Evolutionary conservation across 1,140 invertebrate species (phyloP).

Genomic region (Cotesia chilonis): DNA sequence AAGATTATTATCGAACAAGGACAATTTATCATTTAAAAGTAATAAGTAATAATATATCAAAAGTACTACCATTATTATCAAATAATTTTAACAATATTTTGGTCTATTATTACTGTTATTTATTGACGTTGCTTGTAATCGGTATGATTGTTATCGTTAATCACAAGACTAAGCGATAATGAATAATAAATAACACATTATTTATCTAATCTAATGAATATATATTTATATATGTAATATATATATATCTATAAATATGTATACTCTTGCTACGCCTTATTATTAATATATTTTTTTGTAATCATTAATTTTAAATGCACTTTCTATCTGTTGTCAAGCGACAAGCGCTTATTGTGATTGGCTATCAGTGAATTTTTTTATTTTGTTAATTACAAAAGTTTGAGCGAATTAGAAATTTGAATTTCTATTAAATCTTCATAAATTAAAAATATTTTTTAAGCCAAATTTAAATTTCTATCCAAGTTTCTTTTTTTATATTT

Average conservation of each 20-base stretch:
- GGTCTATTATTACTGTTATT: slow-evolving; percentile 7
- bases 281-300: slow-evolving; percentile 14
- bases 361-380: not conserved
- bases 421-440: no score
- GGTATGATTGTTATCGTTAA: slow-evolving; percentile 33
- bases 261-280: not conserved
- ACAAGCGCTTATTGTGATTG: slow-evolving; percentile 14
- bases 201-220: not conserved
- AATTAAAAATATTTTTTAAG: no score
- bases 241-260: slow-evolving; percentile 13
- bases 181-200: slow-evolving; percentile 16
- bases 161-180: slow-evolving; percentile 32
- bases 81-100: slow-evolving; percentile 10
- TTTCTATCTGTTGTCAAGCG: slow-evolving; percentile 19
- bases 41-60: slow-evolving; percentile 15
- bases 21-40: slow-evolving; percentile 2
- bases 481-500: no score
- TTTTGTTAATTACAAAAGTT: no score
- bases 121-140: slow-evolving; percentile 24
- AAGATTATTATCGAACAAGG: slow-evolving; percentile 1
- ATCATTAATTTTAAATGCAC: slow-evolving; percentile 4
- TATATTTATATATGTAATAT: slow-evolving; percentile 25
- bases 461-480: no score
- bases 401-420: no score
- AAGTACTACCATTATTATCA: slow-evolving; percentile 22